Percentiles rank a stretch among this genome's conserved stretches.
These are phyloP conservation scores for Archaeoteleia sp. DNA, from an alignment of 2,888 invertebrate genomes.

Conservation along the genomic window DNA sequence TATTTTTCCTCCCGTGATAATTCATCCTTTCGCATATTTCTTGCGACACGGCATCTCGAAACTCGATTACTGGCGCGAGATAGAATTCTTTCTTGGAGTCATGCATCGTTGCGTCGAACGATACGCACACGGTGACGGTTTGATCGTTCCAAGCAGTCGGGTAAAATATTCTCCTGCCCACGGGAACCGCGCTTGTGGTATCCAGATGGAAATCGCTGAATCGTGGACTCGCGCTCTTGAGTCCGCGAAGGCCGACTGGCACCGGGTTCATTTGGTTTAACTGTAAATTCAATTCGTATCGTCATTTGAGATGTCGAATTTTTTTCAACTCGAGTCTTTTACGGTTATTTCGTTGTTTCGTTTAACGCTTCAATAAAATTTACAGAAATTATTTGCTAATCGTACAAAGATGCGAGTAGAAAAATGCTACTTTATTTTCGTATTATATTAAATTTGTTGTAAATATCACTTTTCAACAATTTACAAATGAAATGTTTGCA, in stretches of 20 bases:
- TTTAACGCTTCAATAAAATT: too few relatives aligned
- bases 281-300: constrained; percentile 72
- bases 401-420: too few relatives aligned
- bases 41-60: constrained; percentile 85
- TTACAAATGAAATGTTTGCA: too few relatives aligned
- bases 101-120: constrained; percentile 80
- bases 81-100: constrained; percentile 79
- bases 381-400: too few relatives aligned
- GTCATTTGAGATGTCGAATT: too few relatives aligned
- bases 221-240: constrained; percentile 84
- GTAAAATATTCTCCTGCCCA: constrained; percentile 85
- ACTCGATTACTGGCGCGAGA: constrained; percentile 86
- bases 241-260: constrained; percentile 81
- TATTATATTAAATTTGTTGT: too few relatives aligned
- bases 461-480: too few relatives aligned
- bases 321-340: too few relatives aligned
- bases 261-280: constrained; percentile 83
- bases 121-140: constrained; percentile 76
- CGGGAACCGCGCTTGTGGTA: constrained; percentile 75
- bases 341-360: constrained; percentile 4
- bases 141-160: constrained; percentile 82
- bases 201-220: constrained; percentile 84
- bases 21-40: constrained; percentile 78
- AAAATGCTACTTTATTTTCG: too few relatives aligned
- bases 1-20: constrained; percentile 78